phyloP scores from a whole-genome alignment of 1,140 invertebrate species.

The Subanguina moxae region DNA sequence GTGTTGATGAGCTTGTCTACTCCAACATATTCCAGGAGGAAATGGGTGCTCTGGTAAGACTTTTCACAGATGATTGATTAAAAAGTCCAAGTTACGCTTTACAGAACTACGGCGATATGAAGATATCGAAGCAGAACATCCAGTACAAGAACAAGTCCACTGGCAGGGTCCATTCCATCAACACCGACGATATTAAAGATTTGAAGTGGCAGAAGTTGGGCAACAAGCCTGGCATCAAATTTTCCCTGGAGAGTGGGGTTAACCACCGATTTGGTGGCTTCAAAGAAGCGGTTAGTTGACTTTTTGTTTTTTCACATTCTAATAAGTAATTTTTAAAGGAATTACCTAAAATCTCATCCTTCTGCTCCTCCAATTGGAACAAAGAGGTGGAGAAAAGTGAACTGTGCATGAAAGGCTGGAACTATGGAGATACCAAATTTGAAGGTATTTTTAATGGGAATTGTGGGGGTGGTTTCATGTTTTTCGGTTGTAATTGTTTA shows the following conservation, averaged over 20 bases:
- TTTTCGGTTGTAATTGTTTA: too few relatives aligned
- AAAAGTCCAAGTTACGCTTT: too few relatives aligned
- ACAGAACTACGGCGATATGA: slow-evolving; percentile 71
- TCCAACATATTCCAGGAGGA: slow-evolving; percentile 45
- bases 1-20: slow-evolving; percentile 36
- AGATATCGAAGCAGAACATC: slow-evolving; percentile 83
- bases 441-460: background rate
- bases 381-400: slow-evolving; percentile 69
- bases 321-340: slow-evolving; percentile 68
- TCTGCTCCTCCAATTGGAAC: slow-evolving; percentile 73
- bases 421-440: slow-evolving; percentile 86
- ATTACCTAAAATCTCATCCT: slow-evolving; percentile 69
- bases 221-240: slow-evolving; percentile 77
- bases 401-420: slow-evolving; percentile 92
- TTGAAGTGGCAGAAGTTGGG: slow-evolving; percentile 88
- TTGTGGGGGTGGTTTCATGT: background rate
- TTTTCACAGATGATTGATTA: too few relatives aligned
- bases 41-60: slow-evolving; percentile 46
- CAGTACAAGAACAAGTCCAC: slow-evolving; percentile 92
- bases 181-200: slow-evolving; percentile 76
- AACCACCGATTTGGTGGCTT: slow-evolving; percentile 89
- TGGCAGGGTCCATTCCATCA: slow-evolving; percentile 83
- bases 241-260: slow-evolving; percentile 84
- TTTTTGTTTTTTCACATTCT: background rate
- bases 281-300: slow-evolving; percentile 74